These are phyloP conservation scores for Amphipyra berbera DNA, from an alignment of 2,888 invertebrate genomes.

Conservation along the genomic window DNA sequence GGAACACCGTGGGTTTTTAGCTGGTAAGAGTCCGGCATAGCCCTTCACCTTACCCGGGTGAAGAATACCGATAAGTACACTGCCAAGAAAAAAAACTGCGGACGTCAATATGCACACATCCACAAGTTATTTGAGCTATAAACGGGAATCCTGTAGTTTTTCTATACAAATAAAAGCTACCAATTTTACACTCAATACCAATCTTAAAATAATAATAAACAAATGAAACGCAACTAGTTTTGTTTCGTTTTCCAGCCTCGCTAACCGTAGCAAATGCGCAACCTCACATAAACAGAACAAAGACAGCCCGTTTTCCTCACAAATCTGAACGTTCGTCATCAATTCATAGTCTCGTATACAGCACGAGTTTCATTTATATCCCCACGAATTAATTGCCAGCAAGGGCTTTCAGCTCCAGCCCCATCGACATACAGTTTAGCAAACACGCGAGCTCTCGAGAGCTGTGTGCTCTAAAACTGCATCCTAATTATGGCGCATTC, in stretches of 20 bases:
- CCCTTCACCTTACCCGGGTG: too few relatives aligned
- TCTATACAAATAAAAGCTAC: too few relatives aligned
- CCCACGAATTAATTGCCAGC: slow-evolving; percentile 71
- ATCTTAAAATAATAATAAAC: too few relatives aligned
- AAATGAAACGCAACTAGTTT: too few relatives aligned
- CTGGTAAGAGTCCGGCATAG: too few relatives aligned
- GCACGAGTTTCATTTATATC: slow-evolving; percentile 70
- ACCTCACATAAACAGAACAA: slow-evolving; percentile 14
- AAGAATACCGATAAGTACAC: too few relatives aligned
- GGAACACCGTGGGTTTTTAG: too few relatives aligned
- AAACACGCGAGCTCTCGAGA: slow-evolving; percentile 74
- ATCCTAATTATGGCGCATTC: slow-evolving; percentile 83
- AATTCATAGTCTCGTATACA: slow-evolving; percentile 60
- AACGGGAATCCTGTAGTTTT: too few relatives aligned
- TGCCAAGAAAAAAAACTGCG: too few relatives aligned
- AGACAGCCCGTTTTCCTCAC: slow-evolving; percentile 36
- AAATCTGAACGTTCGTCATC: slow-evolving; percentile 56
- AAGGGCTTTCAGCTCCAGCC: slow-evolving; percentile 70
- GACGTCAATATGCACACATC: too few relatives aligned
- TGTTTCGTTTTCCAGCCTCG: not conserved
- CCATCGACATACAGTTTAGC: slow-evolving; percentile 79
- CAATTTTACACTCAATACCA: too few relatives aligned
- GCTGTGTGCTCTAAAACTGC: slow-evolving; percentile 76
- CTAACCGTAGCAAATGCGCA: slow-evolving; percentile 8
- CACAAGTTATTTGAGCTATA: too few relatives aligned